Evolutionary conservation across 2,797 vertebrate genomes (phyloP), one percentile per base, ranked within the genome.

Genomic region (Helostoma temminkii): DNA sequence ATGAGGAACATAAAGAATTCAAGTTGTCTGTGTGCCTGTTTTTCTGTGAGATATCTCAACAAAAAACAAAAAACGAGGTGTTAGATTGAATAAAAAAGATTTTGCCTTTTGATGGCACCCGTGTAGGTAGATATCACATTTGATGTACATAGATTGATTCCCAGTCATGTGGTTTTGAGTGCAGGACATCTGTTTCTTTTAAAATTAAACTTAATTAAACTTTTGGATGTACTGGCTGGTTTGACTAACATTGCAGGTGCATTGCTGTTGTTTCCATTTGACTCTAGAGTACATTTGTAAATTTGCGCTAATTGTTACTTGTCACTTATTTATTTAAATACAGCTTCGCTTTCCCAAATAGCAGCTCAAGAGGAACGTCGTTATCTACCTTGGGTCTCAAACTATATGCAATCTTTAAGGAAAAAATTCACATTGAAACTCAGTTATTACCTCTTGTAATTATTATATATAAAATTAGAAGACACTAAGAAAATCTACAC

Each of bases 271-370:
- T 59, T 47, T 66, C n/a, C 25, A n/a, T 19, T 57, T 43, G 25
- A 43, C n/a, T 22, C 21, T n/a, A n/a, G 14, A 3, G n/a, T 2
- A 16, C 1, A 6, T 26, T 26, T 26, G 26, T 26, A 48, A 34
- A 36, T 21, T 36, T 49, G 26, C 41, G 30, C 34, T 36, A n/a
- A 26, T 43, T 61, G 15, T 59, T 41, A 45, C 49, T 64, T 28
- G 41, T 18, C 8, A 28, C 19, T 14, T 25, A 30, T 28, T 55
- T 46, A 32, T 63, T 66, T 57, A 25, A 70, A 67, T 52, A 61
- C 64, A 70, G 66, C 59, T 71, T 63, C 60, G 2, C 3, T 14
- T 59, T 67, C 22, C 59, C 34, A 16, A 61, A 19, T 64, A 42
- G 62, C n/a, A 55, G 54, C 52, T 36, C 2, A 60, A 11, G 11